Conservation (phyloP, 2,888 invertebrate species). For the Masnerella sp. region DNA sequence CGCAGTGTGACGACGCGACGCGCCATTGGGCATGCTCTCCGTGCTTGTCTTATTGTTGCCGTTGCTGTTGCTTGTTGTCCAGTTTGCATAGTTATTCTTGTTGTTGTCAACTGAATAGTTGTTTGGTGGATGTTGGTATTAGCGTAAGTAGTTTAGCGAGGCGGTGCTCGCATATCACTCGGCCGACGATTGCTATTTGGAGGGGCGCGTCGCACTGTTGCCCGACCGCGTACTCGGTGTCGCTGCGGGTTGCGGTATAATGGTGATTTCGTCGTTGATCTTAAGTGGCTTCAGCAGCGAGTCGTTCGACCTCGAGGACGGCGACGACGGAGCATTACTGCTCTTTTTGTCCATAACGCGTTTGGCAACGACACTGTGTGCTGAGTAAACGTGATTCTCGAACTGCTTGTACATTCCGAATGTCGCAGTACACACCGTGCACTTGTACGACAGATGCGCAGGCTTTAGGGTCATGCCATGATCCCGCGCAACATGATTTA, state of each 20-base stretch:
- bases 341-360: constrained; percentile 88
- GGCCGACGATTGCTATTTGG: constrained; percentile 76
- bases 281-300: constrained; percentile 88
- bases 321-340: constrained; percentile 78
- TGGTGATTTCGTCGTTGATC: constrained; percentile 93
- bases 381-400: constrained; percentile 95
- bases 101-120: neutral
- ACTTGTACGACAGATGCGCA: constrained; percentile 95
- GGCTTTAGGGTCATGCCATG: constrained; percentile 95
- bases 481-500: constrained; percentile 94
- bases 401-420: constrained; percentile 97
- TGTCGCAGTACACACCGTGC: constrained; percentile 95
- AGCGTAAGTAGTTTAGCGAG: constrained; percentile 66
- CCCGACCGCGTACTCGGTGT: constrained; percentile 76
- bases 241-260: constrained; percentile 88
- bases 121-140: constrained; percentile 1
- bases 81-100: neutral
- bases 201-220: constrained; percentile 70
- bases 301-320: constrained; percentile 79
- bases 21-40: constrained; percentile 16
- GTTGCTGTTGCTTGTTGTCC: too few species aligned
- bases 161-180: constrained; percentile 73
- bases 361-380: constrained; percentile 93
- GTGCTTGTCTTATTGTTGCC: too few species aligned
- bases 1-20: constrained; percentile 8